Evolutionary conservation across 1,140 invertebrate species (phyloP).

Genomic region (Delia radicum): DNA sequence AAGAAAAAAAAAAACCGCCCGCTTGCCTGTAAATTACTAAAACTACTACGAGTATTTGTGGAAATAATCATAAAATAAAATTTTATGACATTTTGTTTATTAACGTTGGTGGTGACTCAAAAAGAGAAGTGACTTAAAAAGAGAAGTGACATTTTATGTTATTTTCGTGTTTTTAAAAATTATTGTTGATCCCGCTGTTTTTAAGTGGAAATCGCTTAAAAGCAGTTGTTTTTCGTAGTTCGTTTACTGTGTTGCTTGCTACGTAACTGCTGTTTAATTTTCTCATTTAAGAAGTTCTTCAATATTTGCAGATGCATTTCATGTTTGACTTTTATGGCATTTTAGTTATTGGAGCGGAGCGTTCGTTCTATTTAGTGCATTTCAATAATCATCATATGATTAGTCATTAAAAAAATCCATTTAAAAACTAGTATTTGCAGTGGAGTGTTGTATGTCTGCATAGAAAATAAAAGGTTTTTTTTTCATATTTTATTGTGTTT

Average conservation of each 20-base stretch:
- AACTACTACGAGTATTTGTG: not conserved
- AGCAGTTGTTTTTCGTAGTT: not conserved
- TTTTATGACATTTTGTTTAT: not conserved
- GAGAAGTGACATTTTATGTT: not conserved
- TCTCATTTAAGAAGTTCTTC: not conserved
- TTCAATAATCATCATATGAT: not conserved
- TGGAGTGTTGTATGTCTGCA: too few relatives aligned
- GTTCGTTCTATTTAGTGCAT: not conserved
- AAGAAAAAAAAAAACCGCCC: too few relatives aligned
- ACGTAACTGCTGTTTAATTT: not conserved
- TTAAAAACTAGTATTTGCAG: not conserved
- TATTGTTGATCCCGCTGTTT: not conserved
- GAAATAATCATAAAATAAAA: not conserved
- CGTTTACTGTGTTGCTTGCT: not conserved
- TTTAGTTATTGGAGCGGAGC: not conserved
- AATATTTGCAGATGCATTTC: not conserved
- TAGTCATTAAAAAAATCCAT: not conserved
- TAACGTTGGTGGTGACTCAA: not conserved
- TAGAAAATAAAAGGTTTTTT: not conserved
- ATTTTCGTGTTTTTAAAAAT: not conserved
- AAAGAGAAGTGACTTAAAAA: not conserved
- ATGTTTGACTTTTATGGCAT: not conserved
- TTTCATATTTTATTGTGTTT: not conserved
- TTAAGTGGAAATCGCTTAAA: slow-evolving; percentile 4
- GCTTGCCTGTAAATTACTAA: not conserved